Evolutionary conservation across 2,113 vertebrate genomes (phyloP), one percentile per base, ranked within the genome.

Genomic region (Sinocyclocheilus anophthalmus): DNA sequence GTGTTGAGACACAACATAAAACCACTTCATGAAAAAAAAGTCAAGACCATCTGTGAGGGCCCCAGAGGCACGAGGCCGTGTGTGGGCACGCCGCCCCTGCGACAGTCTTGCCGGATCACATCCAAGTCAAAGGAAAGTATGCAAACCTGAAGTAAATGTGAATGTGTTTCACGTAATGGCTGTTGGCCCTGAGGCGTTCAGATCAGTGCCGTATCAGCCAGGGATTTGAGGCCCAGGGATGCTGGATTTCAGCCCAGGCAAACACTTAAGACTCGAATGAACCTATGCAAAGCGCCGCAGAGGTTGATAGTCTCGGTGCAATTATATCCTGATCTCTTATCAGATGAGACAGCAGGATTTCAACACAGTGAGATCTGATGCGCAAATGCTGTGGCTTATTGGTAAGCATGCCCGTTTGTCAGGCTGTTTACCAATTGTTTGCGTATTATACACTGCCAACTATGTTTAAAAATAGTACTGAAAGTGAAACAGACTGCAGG

Each of bases 261-360:
- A 79, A 85, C 76, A 82, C 67, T 59, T 59, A 20, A 45, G 8
- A n/a, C 57, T n/a, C 57, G 83, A 61, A 42, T 18, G n/a, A 88
- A 83, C 89, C 89, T 88, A 90, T 89, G 90, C 73, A 87, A 88
- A 90, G 33, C 77, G 50, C 59, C 83, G 84, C 30, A 81, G 86
- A 84, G 81, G 4, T 63, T n/a, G n/a, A 73, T 30, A 81, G 75
- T 85, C 81, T 89, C 84, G 0, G 24, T 53, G 14, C 22, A 61
- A 57, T 76, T 67, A 24, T 26, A 55, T 78, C 33, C 53, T 59
- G 53, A 77, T 84, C 65, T 61, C 65, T 61, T 39, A 72, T 83
- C 24, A 72, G 73, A 83, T 63, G 57, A 67, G 61, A 75, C 16
- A 37, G 24, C 48, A 5, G 42, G n/a, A 20, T 57, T 67, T 30